Evolutionary conservation across 2,888 invertebrate species (phyloP), one percentile per base, ranked within the genome.

Genomic region (Ectobius pallidus): DNA sequence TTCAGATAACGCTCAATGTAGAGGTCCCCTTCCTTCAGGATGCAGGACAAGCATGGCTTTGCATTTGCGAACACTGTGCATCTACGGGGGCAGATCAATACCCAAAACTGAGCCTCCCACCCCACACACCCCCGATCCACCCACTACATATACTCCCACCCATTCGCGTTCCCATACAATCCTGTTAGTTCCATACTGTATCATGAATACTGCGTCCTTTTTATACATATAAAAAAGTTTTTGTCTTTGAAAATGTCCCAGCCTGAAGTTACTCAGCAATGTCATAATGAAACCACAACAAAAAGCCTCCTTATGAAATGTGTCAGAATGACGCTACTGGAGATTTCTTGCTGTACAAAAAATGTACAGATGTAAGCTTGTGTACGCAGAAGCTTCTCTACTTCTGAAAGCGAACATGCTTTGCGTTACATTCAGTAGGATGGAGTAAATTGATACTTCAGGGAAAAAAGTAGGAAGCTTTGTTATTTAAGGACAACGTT

Each of bases 61-160:
- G 58, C 30, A 58, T 58, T 58, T 58, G 58, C 58, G 58, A 58
- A 58, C 30, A 32, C 58, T 30, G n/a, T n/a, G 58, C 30, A 27
- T 9, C 58, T 58, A 32, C 58, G 14, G 22, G 1, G 4, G 4
- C n/a, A 58, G 58, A 58, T 58, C 58, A 58, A 58, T 58, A 58
- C 30, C 58, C 58, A 58, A 58, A 58, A 32, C 58, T 58, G 58
- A 58, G 32, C 58, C 30, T 16, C 58, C 30, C 27, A 11, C 32
- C 58, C 16, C 27, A 1, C 30, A 27, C 25, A 14, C 25, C 25
- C 2, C 20, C 25, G 25, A 3, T 14, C 25, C 34, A 34, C 9
- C 14, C 25, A 22, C 25, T 52, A 25, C 25, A 52, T 22, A 0
- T 25, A 52, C 14, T 3, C 9, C 20, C 52, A 52, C 52, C 0